Evolutionary conservation across 2,797 vertebrate genomes (phyloP).

Genomic region (Aotus griseimembra): DNA sequence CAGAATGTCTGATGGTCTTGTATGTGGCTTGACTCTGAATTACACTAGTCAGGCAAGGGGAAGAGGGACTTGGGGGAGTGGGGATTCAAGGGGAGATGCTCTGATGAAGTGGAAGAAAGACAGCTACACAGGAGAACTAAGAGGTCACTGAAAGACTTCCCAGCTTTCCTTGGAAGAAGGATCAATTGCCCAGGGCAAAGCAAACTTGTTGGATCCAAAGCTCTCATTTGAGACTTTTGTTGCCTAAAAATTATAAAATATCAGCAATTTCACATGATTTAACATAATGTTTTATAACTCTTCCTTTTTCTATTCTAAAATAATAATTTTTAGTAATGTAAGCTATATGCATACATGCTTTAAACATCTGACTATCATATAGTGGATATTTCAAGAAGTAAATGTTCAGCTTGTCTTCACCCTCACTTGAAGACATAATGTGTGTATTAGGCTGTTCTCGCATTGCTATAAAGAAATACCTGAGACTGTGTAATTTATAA

Average conservation of each 20-base stretch:
- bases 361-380: background rate
- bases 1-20: background rate
- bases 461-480: no score
- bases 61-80: background rate
- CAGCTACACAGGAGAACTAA: background rate
- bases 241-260: background rate
- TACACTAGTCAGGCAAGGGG: background rate
- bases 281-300: background rate
- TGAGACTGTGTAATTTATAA: no score
- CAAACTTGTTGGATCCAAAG: background rate
- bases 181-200: background rate
- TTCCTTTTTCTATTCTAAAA: constrained; percentile 25
- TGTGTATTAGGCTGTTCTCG: no score
- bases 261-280: background rate
- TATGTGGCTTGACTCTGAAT: background rate
- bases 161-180: background rate
- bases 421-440: background rate
- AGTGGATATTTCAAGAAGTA: background rate
- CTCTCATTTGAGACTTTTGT: background rate
- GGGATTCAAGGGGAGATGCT: background rate
- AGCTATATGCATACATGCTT: background rate
- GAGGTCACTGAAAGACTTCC: background rate
- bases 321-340: background rate
- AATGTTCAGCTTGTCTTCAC: background rate
- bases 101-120: background rate